Evolutionary conservation across 2,113 vertebrate genomes (phyloP).

Genomic region (Otocyon megalotis): DNA sequence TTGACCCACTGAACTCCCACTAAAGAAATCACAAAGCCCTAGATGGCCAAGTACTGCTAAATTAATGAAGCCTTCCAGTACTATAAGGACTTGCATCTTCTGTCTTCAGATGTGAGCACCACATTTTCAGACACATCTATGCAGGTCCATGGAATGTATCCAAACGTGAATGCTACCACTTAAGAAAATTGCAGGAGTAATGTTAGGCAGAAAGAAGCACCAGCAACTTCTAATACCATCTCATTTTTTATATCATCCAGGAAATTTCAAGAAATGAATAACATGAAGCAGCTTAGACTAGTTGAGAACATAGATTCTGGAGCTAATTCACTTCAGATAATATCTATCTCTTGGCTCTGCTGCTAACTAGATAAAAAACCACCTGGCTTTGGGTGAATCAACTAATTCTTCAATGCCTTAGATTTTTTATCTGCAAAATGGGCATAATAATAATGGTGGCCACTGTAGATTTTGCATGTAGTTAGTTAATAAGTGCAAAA

Average conservation of each 20-base stretch:
- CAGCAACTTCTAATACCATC: background rate
- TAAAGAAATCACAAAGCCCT: background rate
- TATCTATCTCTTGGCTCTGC: background rate
- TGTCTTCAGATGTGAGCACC: background rate
- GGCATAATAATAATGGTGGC: background rate
- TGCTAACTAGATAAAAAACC: background rate
- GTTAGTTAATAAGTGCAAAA: background rate
- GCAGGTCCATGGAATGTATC: background rate
- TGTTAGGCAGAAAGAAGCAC: background rate
- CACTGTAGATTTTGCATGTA: background rate
- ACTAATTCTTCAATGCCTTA: background rate
- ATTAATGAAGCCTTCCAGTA: background rate
- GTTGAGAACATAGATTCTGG: background rate
- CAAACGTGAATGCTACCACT: background rate
- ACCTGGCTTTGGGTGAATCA: background rate
- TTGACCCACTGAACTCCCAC: background rate
- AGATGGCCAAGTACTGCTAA: background rate
- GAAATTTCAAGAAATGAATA: background rate
- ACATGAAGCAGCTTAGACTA: background rate
- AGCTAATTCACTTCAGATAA: background rate
- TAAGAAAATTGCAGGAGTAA: background rate
- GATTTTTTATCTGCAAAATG: conserved; percentile 32
- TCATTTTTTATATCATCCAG: background rate
- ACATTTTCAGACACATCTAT: background rate
- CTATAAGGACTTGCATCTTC: background rate